Evolutionary conservation across 2,888 invertebrate species (phyloP).

Genomic region (Agapetus fuscipes): DNA sequence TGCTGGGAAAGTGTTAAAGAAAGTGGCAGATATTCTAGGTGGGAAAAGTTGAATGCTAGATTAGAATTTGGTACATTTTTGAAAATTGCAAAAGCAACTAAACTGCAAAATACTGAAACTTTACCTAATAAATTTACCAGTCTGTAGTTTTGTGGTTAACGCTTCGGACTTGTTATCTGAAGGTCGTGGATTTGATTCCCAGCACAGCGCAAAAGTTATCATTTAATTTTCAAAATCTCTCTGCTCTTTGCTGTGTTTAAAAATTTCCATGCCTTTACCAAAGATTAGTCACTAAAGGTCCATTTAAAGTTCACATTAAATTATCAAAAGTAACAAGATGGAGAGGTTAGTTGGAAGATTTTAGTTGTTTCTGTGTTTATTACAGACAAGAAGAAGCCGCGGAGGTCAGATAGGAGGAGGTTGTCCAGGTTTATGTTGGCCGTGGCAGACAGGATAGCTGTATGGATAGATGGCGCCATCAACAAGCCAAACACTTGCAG

Average conservation of each 20-base stretch:
- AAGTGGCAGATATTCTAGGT: conserved; percentile 46
- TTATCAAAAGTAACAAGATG: too few relatives aligned
- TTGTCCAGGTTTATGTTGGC: conserved; percentile 45
- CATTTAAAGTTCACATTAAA: too few relatives aligned
- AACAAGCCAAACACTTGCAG: background rate
- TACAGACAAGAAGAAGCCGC: conserved; percentile 39
- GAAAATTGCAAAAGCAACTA: too few relatives aligned
- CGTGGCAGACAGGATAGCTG: conserved; percentile 41
- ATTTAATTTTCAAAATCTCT: background rate
- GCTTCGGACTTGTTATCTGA: too few relatives aligned
- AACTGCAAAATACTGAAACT: too few relatives aligned
- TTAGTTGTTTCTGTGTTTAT: too few relatives aligned
- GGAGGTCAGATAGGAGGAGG: conserved; percentile 36
- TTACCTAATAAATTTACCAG: too few relatives aligned
- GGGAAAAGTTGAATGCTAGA: conserved; percentile 9
- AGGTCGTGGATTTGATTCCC: too few relatives aligned
- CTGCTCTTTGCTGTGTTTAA: background rate
- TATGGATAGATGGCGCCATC: conserved; percentile 43
- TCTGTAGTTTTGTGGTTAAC: too few relatives aligned
- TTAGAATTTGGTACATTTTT: background rate
- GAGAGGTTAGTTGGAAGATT: too few relatives aligned
- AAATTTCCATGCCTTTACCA: background rate
- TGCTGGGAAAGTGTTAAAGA: conserved; percentile 47
- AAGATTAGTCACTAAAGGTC: too few relatives aligned
- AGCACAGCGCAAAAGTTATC: background rate